Evolutionary conservation across 2,888 invertebrate species (phyloP).

Genomic region (Oscheius sp.): DNA sequence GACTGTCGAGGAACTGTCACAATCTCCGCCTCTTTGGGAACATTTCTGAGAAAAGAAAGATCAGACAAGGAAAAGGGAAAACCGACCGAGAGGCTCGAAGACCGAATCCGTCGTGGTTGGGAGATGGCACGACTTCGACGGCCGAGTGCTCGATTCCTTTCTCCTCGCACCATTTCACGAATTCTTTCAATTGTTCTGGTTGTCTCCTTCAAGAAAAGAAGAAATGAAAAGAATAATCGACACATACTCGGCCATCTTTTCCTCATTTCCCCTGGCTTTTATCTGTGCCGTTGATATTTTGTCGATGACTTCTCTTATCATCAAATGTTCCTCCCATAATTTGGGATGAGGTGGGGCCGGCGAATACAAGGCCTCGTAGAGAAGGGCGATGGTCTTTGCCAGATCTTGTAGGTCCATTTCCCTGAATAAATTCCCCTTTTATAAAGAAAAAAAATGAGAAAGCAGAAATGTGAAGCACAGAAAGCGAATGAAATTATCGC

Average conservation of each 20-base stretch:
- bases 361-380: slow-evolving; percentile 48
- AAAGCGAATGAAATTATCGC: not conserved
- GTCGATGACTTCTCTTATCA: slow-evolving; percentile 41
- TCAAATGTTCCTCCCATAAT: slow-evolving; percentile 63
- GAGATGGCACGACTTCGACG: slow-evolving; percentile 45
- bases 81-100: slow-evolving; percentile 44
- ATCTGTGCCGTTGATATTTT: slow-evolving; percentile 33
- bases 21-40: slow-evolving; percentile 42
- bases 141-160: slow-evolving; percentile 48
- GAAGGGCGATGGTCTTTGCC: slow-evolving; percentile 38
- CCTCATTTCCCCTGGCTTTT: not conserved
- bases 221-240: not conserved
- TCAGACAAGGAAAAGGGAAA: not conserved
- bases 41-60: slow-evolving; percentile 35
- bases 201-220: slow-evolving; percentile 19
- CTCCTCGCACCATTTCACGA: slow-evolving; percentile 60
- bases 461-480: not conserved
- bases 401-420: slow-evolving; percentile 4
- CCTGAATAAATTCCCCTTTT: not conserved
- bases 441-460: not conserved
- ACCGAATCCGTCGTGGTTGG: slow-evolving; percentile 42
- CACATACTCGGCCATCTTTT: not conserved
- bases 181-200: slow-evolving; percentile 41
- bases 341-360: slow-evolving; percentile 52
- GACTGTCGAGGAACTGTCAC: slow-evolving; percentile 59